Evolutionary conservation across 2,888 invertebrate species (phyloP).

Genomic region (Scaptodrosophila latifasciaeformis): DNA sequence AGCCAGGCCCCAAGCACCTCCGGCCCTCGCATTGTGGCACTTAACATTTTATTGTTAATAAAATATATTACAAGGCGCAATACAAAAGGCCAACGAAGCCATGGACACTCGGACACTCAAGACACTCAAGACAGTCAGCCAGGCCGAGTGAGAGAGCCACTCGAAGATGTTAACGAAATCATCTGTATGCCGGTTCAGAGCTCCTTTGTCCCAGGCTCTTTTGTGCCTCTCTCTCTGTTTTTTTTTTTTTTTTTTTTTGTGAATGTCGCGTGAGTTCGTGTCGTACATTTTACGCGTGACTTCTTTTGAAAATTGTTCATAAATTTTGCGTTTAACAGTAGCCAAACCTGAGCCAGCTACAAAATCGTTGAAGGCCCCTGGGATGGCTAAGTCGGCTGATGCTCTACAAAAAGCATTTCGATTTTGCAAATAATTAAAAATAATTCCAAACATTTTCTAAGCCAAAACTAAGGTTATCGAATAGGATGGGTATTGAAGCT

Average conservation of each 20-base stretch:
- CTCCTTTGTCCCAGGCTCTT: neutral
- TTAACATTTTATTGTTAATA: constrained; percentile 70
- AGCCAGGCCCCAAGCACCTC: neutral
- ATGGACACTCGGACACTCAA: constrained; percentile 5
- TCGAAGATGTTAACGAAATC: constrained; percentile 57
- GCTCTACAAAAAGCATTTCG: neutral
- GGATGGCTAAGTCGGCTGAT: neutral
- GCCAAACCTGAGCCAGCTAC: constrained; percentile 34
- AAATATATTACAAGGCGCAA: constrained; percentile 65
- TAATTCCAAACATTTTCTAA: too few relatives aligned
- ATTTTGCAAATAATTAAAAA: too few relatives aligned
- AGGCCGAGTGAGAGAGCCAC: neutral
- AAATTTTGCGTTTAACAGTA: constrained; percentile 67
- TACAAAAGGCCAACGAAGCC: constrained; percentile 52
- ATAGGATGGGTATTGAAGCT: too few relatives aligned
- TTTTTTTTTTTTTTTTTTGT: too few relatives aligned
- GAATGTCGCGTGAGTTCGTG: constrained; percentile 63
- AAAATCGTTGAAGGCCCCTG: constrained; percentile 39
- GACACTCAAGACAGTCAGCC: neutral
- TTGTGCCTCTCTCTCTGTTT: too few relatives aligned
- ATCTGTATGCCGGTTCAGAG: constrained; percentile 33
- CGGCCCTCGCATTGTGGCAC: constrained; percentile 50
- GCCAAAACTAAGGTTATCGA: too few relatives aligned
- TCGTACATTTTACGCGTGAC: constrained; percentile 68
- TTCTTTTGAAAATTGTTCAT: constrained; percentile 66